A percentile compares a stretch with the other conserved stretches of the same genome.
phyloP scores from a whole-genome alignment of 2,888 invertebrate genomes.

The Synergus umbraculus region DNA sequence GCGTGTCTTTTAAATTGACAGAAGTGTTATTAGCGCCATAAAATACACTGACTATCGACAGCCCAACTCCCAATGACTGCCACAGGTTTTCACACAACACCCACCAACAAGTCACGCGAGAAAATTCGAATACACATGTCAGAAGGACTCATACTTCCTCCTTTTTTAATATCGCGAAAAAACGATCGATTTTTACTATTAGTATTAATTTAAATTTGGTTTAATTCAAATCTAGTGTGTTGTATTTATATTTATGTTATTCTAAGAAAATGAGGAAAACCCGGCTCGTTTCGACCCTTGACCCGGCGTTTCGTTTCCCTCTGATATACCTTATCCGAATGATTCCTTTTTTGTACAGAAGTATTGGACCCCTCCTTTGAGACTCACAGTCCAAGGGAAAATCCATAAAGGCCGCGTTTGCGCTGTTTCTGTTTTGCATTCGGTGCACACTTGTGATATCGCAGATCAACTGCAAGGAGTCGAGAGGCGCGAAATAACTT shows the following conservation, averaged over 20 bases:
- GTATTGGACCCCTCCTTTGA: constrained; percentile 53
- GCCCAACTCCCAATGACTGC: constrained; percentile 37
- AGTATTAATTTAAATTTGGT: neutral
- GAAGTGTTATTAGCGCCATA: constrained; percentile 28
- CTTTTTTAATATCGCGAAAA: neutral
- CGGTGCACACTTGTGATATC: constrained; percentile 37
- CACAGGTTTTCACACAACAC: constrained; percentile 47
- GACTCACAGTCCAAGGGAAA: constrained; percentile 65
- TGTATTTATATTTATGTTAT: neutral
- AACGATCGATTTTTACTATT: neutral
- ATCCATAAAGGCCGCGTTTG: constrained; percentile 76
- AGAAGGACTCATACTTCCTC: constrained; percentile 43
- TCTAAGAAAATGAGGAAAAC: neutral
- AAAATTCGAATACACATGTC: constrained; percentile 57
- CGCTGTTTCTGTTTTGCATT: constrained; percentile 61
- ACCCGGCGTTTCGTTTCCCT: constrained; percentile 35
- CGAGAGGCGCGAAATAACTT: neutral
- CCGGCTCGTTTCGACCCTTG: constrained; percentile 34
- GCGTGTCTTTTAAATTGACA: constrained; percentile 33
- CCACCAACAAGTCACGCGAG: constrained; percentile 58
- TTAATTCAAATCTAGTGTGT: neutral
- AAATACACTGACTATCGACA: constrained; percentile 27
- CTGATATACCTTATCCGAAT: constrained; percentile 18
- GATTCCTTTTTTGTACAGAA: constrained; percentile 47
- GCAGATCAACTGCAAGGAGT: constrained; percentile 13